Percentiles rank a stretch among this genome's conserved stretches.
phyloP scores from a whole-genome alignment of 92 coral and sea anemone genomes.

The Paragorgia papillata region DNA sequence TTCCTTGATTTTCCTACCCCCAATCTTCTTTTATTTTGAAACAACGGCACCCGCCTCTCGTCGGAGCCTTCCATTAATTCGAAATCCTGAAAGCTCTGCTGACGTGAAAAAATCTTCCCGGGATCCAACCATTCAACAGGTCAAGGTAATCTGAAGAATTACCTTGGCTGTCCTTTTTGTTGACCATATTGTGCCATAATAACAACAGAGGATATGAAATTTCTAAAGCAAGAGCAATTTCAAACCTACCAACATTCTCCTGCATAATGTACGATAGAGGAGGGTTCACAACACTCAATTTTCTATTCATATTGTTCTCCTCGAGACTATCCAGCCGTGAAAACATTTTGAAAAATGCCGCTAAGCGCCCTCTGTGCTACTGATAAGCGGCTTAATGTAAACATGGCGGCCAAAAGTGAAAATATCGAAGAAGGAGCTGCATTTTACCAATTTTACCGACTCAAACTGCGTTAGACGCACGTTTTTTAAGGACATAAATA shows the following conservation, averaged over 20 bases:
- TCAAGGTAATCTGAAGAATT: constrained; percentile 22
- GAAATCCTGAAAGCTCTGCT: constrained; percentile 34
- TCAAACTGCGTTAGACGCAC: too few species aligned
- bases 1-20: background rate
- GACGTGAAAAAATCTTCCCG: constrained; percentile 38
- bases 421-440: too few species aligned
- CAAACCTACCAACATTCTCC: constrained; percentile 24
- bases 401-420: too few species aligned
- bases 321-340: background rate
- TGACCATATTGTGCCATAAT: constrained; percentile 39
- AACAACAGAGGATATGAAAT: constrained; percentile 42
- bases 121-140: constrained; percentile 48
- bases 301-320: background rate
- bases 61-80: constrained; percentile 44
- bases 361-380: too few species aligned
- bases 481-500: too few species aligned
- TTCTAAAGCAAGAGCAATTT: constrained; percentile 43
- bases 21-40: constrained; percentile 8
- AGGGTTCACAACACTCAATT: constrained; percentile 42
- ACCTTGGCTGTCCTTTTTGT: constrained; percentile 21
- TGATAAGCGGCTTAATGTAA: too few species aligned
- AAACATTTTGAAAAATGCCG: too few species aligned
- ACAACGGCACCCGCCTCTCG: constrained; percentile 37
- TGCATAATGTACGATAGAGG: constrained; percentile 53
- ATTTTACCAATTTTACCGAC: too few species aligned